Base-by-base conservation (phyloP, 2,888 invertebrate genomes). In the Boloria euphrosyne region DNA sequence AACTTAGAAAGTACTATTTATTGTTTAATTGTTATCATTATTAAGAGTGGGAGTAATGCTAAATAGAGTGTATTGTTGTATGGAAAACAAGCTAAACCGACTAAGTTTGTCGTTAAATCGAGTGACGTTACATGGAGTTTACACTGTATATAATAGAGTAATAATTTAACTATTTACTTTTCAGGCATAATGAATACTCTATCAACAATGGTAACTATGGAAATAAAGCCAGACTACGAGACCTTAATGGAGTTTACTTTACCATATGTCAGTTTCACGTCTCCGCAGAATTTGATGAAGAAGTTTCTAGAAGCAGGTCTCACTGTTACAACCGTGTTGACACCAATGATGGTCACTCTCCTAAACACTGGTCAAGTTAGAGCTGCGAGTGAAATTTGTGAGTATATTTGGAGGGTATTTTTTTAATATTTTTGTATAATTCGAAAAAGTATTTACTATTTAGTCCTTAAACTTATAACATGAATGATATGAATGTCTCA, bases 161-260 rank as follows among this genome's bases (percentile, higher is more conserved):
- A 22, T 22, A 22, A 22, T 22, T 47, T 47, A 47, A 47, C 16
- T 47, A n/a, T n/a, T 16, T n/a, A n/a, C 5, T 59, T 57, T 22
- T 16, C 75, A 93, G 93, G 93, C 44, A 83, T 95, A 69, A 85
- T 94, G 73, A 88, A 89, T 44, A 84, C 93, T 0, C 73, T 95
- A 1, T 75, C 85, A 55, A 89, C 87, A 43, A 95, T 95, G 94
- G 74, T 88, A 0, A 75, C 84, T 1, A 86, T 94, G 79, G 84
- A 90, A 0, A 91, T 95, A 0, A 85, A 84, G 18, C 90, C 94
- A 0, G 94, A 95, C 76, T 87, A 88, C 69, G 93, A 94, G 13
- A 95, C 95, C 0, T 78, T 95, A 57, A 78, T 85, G 38, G 78
- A 87, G 1, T 94, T 94, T 74, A 84, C 94, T 0, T 74, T 95